Percentiles rank a stretch among this genome's conserved stretches.
Evolutionary conservation across 2,797 vertebrate genomes (phyloP).

Genomic region (Decapterus maruadsi): DNA sequence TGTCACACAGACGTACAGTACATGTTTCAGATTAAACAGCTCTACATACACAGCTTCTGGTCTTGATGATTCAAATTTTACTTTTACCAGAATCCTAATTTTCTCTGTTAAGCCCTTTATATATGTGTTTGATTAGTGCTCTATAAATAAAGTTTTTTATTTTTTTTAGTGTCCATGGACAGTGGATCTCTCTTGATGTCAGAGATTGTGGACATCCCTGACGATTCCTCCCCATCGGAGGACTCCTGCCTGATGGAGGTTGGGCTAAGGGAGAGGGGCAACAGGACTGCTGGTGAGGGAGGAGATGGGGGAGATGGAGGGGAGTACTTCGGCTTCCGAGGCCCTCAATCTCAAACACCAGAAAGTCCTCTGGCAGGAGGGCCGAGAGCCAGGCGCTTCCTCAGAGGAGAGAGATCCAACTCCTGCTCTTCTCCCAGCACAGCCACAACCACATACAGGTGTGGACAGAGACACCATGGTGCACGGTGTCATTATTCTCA

Average conservation of each 20-base stretch:
- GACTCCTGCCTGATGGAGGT: slow-evolving; percentile 96
- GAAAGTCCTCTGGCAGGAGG: slow-evolving; percentile 89
- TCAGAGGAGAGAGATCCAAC: slow-evolving; percentile 92
- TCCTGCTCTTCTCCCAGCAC: slow-evolving; percentile 95
- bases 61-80: not conserved
- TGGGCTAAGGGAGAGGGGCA: slow-evolving; percentile 85
- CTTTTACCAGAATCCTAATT: slow-evolving; percentile 44
- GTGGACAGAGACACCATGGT: not conserved
- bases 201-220: slow-evolving; percentile 93
- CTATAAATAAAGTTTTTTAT: too few species aligned
- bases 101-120: too few species aligned
- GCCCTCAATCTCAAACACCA: slow-evolving; percentile 70
- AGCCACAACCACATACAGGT: slow-evolving; percentile 82
- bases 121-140: too few species aligned
- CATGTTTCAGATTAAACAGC: not conserved
- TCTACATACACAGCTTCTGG: not conserved
- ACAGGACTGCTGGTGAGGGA: slow-evolving; percentile 80
- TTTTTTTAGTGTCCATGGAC: slow-evolving; percentile 90
- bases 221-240: slow-evolving; percentile 96
- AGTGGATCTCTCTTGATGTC: slow-evolving; percentile 95
- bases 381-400: slow-evolving; percentile 81
- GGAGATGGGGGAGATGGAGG: slow-evolving; percentile 83
- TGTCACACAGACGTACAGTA: not conserved
- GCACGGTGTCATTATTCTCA: not conserved
- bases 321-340: slow-evolving; percentile 78